phyloP scores from a whole-genome alignment of 1,140 invertebrate genomes.

The Drosophila malerkotliana region DNA sequence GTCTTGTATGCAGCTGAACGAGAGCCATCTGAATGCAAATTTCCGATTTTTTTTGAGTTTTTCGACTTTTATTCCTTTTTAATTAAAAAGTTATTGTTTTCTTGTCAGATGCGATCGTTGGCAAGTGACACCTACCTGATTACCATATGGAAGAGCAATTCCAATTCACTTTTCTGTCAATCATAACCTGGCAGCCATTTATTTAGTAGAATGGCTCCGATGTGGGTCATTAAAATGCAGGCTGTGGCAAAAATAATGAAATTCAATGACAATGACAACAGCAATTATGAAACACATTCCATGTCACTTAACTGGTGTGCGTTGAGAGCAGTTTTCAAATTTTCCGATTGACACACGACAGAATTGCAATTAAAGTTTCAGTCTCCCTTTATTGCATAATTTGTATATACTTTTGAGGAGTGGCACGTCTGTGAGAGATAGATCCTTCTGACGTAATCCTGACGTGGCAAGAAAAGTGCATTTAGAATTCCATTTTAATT shows the following conservation, averaged over 20 bases:
- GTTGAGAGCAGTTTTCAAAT: slow-evolving; percentile 20
- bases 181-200: slow-evolving; percentile 23
- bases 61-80: slow-evolving; percentile 43
- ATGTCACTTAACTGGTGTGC: slow-evolving; percentile 56
- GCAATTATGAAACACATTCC: slow-evolving; percentile 51
- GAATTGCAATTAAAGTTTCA: background rate
- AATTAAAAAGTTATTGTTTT: slow-evolving; percentile 71
- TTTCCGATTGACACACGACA: slow-evolving; percentile 33
- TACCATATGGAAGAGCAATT: slow-evolving; percentile 33
- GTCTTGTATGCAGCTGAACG: slow-evolving; percentile 48
- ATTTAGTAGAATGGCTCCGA: background rate
- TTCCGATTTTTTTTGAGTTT: slow-evolving; percentile 18
- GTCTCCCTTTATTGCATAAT: no score
- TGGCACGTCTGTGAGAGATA: background rate
- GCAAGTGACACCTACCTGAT: slow-evolving; percentile 26
- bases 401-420: no score
- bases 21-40: slow-evolving; percentile 55
- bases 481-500: slow-evolving; percentile 20
- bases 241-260: slow-evolving; percentile 59
- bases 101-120: slow-evolving; percentile 29
- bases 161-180: slow-evolving; percentile 43
- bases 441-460: background rate
- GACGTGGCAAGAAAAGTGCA: background rate
- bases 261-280: slow-evolving; percentile 65
- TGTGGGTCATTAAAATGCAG: slow-evolving; percentile 40